Evolutionary conservation across 2,113 vertebrate species (phyloP).

Genomic region (Corapipo altera): DNA sequence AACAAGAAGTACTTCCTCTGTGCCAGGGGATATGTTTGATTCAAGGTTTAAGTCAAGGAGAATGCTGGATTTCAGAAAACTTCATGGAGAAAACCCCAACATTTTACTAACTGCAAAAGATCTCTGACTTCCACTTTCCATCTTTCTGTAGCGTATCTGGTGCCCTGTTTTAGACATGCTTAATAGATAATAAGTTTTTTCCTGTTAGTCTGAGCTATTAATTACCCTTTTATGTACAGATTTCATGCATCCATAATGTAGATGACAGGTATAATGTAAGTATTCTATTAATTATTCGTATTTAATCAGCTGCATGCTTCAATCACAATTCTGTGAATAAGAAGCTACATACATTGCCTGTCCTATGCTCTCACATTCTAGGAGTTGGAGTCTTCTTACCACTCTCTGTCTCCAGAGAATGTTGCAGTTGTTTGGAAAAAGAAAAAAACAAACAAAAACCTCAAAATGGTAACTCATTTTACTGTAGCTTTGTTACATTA

Average conservation of each 20-base stretch:
- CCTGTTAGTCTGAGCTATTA: background rate
- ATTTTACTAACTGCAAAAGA: background rate
- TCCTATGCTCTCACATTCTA: background rate
- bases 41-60: background rate
- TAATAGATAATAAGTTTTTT: background rate
- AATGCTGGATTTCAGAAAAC: background rate
- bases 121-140: background rate
- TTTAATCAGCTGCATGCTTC: background rate
- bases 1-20: background rate
- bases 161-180: background rate
- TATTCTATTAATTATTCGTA: background rate
- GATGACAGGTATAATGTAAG: background rate
- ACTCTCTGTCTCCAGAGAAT: background rate
- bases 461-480: background rate
- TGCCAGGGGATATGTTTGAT: background rate
- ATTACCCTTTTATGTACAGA: background rate
- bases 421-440: background rate
- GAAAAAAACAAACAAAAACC: background rate
- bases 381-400: background rate
- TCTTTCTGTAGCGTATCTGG: background rate
- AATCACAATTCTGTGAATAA: background rate
- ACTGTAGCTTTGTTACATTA: background rate
- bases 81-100: background rate
- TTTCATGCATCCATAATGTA: background rate
- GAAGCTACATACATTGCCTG: background rate